Conservation (phyloP, 2,113 vertebrate species). For the Lichenostomus cassidix region DNA sequence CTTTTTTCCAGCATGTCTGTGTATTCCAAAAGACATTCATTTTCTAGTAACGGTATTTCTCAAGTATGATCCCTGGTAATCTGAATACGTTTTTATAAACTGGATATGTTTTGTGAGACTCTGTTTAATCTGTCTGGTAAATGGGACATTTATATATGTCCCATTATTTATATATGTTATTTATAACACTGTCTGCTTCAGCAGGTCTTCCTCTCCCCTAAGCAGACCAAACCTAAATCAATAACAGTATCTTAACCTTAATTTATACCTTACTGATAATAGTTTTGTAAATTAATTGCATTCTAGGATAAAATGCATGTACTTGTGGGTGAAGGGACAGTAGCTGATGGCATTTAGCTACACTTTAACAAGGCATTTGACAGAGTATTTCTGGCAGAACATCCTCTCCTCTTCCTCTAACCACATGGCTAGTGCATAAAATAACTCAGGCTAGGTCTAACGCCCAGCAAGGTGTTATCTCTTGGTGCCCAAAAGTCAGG, state of each 20-base stretch:
- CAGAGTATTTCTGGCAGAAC: background rate
- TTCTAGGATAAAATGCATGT: background rate
- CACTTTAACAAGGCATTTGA: background rate
- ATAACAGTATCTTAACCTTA: background rate
- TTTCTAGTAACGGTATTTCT: background rate
- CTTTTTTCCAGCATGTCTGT: background rate
- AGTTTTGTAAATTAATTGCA: background rate
- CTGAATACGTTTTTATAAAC: background rate
- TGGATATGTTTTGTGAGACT: background rate
- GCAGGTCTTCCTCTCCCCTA: background rate
- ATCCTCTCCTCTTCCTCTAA: too few relatives aligned
- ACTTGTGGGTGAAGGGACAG: background rate
- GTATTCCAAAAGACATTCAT: background rate
- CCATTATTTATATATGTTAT: too few relatives aligned
- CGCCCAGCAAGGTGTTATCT: too few relatives aligned
- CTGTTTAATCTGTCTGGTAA: background rate
- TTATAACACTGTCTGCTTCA: background rate
- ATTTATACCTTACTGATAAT: background rate
- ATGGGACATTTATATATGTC: background rate
- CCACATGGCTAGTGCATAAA: too few relatives aligned
- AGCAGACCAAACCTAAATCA: background rate
- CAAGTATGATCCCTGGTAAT: background rate
- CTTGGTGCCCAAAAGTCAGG: too few relatives aligned
- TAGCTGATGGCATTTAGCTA: background rate
- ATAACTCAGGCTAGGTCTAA: too few relatives aligned